Evolutionary conservation across 2,797 vertebrate genomes (phyloP).

Genomic region (Micrastur ruficollis): DNA sequence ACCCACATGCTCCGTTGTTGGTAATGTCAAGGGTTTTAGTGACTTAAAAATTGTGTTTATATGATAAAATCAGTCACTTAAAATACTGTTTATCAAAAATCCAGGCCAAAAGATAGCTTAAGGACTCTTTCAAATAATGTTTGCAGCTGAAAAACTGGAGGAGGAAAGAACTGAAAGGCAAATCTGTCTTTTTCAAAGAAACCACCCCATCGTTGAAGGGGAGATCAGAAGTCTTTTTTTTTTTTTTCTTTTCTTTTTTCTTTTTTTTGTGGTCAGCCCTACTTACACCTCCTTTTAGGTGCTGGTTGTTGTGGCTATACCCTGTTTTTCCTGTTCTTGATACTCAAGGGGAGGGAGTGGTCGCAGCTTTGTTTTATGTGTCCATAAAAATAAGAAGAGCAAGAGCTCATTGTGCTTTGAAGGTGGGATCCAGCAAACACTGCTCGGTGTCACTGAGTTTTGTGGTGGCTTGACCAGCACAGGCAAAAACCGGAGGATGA

Average conservation of each 20-base stretch:
- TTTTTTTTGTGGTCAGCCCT: neutral
- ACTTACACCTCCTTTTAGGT: neutral
- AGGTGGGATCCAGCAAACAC: neutral
- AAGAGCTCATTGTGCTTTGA: neutral
- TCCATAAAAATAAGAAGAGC: neutral
- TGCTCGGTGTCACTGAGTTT: neutral
- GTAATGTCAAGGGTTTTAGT: neutral
- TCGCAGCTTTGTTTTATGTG: neutral
- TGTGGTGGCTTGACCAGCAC: neutral
- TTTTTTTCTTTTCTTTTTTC: too few relatives aligned
- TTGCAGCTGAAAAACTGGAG: neutral
- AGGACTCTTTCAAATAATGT: neutral
- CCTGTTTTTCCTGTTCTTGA: neutral
- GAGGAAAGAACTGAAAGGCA: neutral
- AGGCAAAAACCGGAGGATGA: neutral
- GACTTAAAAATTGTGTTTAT: neutral
- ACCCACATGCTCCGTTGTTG: neutral
- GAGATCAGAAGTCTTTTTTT: neutral
- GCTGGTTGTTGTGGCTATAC: neutral
- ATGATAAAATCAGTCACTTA: neutral
- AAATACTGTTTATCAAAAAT: neutral
- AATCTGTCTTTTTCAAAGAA: neutral
- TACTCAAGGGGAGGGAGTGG: neutral
- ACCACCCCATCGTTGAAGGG: neutral
- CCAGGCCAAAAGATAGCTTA: neutral